Conservation (phyloP, 2,888 invertebrate species). For the Liodrosophila aerea region DNA sequence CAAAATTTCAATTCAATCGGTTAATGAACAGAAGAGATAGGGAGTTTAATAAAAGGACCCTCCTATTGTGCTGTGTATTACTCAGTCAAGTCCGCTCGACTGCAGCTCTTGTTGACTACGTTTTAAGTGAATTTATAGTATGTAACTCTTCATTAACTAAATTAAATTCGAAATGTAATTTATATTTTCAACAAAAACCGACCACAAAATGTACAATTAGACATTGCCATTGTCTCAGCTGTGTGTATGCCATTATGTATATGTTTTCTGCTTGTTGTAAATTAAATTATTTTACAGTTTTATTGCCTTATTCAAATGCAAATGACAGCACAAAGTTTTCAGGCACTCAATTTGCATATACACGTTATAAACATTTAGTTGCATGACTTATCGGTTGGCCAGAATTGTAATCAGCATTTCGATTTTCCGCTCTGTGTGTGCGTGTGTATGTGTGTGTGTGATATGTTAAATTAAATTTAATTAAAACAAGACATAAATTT, state of each 20-base stretch:
- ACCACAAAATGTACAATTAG: conserved; percentile 35
- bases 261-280: conserved; percentile 25
- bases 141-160: background rate
- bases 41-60: no score
- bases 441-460: conserved; percentile 20
- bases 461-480: conserved; percentile 57
- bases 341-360: conserved; percentile 40
- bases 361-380: conserved; percentile 30
- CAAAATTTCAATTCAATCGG: no score
- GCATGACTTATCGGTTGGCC: conserved; percentile 38
- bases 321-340: conserved; percentile 15
- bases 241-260: no score
- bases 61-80: no score
- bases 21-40: no score
- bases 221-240: conserved; percentile 21
- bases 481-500: conserved; percentile 62
- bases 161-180: no score
- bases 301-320: conserved; percentile 42
- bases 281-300: conserved; percentile 58
- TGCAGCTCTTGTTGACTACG: background rate
- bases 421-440: conserved; percentile 10
- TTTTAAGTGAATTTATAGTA: no score
- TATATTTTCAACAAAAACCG: conserved; percentile 1
- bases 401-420: conserved; percentile 39
- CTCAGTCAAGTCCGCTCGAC: background rate